Evolutionary conservation across 2,888 invertebrate species (phyloP).

Genomic region (Ormyrus rosae): DNA sequence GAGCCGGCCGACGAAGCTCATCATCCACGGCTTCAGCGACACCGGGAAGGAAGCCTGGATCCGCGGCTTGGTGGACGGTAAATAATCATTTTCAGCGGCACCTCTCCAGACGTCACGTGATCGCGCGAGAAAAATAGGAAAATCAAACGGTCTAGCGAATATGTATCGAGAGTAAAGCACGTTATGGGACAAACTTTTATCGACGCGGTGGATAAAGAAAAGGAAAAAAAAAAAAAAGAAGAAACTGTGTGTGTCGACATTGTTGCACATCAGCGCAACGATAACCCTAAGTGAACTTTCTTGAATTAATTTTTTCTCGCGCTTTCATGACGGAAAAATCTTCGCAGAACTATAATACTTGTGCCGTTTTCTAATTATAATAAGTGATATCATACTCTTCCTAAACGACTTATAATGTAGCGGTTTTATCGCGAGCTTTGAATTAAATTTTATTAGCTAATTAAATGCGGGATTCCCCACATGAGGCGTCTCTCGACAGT

Average conservation of each 20-base stretch:
- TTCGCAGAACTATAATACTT: not conserved
- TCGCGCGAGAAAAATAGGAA: not conserved
- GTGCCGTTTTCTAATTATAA: slow-evolving; percentile 49
- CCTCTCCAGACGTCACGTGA: too few relatives aligned
- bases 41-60: slow-evolving; percentile 70
- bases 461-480: too few relatives aligned
- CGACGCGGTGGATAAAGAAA: not conserved
- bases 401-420: not conserved
- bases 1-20: slow-evolving; percentile 68
- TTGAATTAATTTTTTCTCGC: slow-evolving; percentile 51
- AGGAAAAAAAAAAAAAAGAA: slow-evolving; percentile 1
- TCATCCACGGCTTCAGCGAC: slow-evolving; percentile 70
- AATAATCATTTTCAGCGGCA: not conserved
- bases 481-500: too few relatives aligned
- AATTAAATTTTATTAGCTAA: too few relatives aligned
- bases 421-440: too few relatives aligned
- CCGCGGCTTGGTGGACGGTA: slow-evolving; percentile 67
- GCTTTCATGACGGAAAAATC: slow-evolving; percentile 52
- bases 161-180: slow-evolving; percentile 12
- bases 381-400: slow-evolving; percentile 33
- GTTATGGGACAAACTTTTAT: slow-evolving; percentile 48
- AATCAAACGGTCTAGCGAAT: not conserved
- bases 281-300: slow-evolving; percentile 55
- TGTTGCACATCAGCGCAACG: slow-evolving; percentile 52
- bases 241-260: slow-evolving; percentile 47